A percentile compares a stretch with the other conserved stretches of the same genome.
These are phyloP conservation scores for Diglossa cyanea DNA, from an alignment of 2,797 vertebrate genomes.

Conservation along the genomic window DNA sequence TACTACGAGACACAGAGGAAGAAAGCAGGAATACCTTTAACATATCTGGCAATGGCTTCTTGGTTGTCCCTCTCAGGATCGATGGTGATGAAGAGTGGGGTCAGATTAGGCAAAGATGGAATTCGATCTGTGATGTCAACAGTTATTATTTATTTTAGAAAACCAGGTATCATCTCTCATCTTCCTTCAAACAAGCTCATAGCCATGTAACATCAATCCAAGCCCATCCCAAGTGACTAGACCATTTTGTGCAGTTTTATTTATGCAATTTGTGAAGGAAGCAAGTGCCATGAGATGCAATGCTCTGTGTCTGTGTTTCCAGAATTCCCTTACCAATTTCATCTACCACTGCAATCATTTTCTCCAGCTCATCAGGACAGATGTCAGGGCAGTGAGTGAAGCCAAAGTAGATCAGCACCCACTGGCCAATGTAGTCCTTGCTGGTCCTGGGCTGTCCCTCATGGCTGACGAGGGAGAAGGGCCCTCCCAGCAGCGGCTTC, in stretches of 20 bases:
- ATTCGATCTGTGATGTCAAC: conserved; percentile 79
- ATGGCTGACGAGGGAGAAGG: conserved; percentile 88
- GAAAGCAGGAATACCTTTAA: conserved; percentile 83
- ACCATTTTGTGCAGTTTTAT: background rate
- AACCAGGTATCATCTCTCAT: background rate
- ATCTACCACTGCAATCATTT: conserved; percentile 92
- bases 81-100: conserved; percentile 92
- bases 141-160: background rate
- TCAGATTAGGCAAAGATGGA: conserved; percentile 85
- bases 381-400: conserved; percentile 98
- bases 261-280: background rate
- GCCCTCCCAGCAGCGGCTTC: conserved; percentile 88
- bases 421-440: conserved; percentile 88
- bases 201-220: background rate
- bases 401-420: conserved; percentile 94
- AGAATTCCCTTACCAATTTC: conserved; percentile 84
- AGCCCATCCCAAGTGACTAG: background rate
- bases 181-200: background rate
- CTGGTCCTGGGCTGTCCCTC: conserved; percentile 81
- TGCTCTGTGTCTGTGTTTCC: background rate
- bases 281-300: background rate
- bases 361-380: conserved; percentile 95
- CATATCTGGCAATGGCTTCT: conserved; percentile 87
- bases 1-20: background rate
- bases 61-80: conserved; percentile 90